Conservation (phyloP, 2,797 vertebrate genomes). For the Brachyalestes nurse region DNA sequence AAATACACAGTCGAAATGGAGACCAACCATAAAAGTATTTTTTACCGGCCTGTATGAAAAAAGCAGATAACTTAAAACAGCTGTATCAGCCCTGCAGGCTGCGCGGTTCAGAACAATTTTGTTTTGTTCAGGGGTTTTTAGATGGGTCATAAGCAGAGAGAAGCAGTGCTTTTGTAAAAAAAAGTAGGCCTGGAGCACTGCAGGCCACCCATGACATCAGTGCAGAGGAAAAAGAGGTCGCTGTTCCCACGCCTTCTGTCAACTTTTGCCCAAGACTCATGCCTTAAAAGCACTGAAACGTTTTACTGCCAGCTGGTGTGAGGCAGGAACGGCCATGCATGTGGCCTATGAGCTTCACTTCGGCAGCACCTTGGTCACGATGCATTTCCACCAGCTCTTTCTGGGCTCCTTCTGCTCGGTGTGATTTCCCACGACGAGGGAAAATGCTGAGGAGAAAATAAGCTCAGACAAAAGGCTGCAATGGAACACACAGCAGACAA, state of each 20-base stretch:
- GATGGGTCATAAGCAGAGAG: background rate
- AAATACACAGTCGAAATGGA: too few relatives aligned
- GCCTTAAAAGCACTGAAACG: background rate
- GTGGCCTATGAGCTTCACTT: background rate
- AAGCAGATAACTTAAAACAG: too few relatives aligned
- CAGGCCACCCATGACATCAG: constrained; percentile 24
- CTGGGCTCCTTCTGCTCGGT: constrained; percentile 62
- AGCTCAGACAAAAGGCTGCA: background rate
- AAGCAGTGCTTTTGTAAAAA: constrained; percentile 5
- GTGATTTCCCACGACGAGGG: background rate
- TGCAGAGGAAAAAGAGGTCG: constrained; percentile 7
- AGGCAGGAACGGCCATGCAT: too few relatives aligned
- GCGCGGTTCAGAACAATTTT: background rate
- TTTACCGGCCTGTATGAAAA: too few relatives aligned
- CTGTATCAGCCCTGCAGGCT: background rate
- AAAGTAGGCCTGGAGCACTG: constrained; percentile 2
- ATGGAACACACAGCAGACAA: constrained; percentile 17
- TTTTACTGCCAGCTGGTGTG: background rate
- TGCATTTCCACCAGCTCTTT: background rate
- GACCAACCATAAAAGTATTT: too few relatives aligned
- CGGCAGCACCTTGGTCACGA: background rate
- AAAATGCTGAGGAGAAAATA: too few relatives aligned
- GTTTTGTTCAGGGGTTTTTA: background rate
- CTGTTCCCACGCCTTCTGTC: constrained; percentile 28
- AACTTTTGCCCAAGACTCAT: background rate